These are phyloP conservation scores for Stratiomys singularior DNA, from an alignment of 2,888 invertebrate species.

Conservation along the genomic window DNA sequence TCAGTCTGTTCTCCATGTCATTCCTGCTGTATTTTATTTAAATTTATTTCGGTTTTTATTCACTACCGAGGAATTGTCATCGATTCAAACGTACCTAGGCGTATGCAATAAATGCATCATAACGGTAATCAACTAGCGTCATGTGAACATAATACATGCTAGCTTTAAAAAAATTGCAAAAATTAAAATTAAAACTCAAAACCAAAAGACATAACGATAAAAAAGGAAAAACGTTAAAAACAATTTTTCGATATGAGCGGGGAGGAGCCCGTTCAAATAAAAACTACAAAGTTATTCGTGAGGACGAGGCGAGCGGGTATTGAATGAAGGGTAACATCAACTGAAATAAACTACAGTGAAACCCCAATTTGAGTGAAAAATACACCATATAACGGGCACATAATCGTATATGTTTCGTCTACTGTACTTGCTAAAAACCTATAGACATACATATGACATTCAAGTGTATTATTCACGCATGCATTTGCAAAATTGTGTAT, in stretches of 20 bases:
- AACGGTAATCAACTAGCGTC: slow-evolving; percentile 4
- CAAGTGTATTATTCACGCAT: background rate
- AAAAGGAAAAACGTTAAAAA: background rate
- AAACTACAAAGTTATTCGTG: background rate
- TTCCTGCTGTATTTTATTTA: background rate
- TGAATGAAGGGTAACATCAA: background rate
- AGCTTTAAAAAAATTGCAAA: background rate
- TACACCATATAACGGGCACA: background rate
- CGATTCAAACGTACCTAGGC: background rate
- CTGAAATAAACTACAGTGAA: background rate
- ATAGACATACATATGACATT: background rate
- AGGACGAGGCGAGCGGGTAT: background rate
- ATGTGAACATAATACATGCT: background rate
- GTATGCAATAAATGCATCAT: slow-evolving; percentile 30
- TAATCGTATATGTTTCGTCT: background rate
- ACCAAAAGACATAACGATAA: background rate
- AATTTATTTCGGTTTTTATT: background rate
- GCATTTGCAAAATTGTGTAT: background rate
- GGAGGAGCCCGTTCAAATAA: background rate
- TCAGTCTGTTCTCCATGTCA: background rate
- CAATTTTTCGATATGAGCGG: background rate
- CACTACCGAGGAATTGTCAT: background rate
- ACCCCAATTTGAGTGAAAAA: background rate
- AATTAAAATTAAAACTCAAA: background rate
- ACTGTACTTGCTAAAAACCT: background rate